Evolutionary conservation across 2,888 invertebrate species (phyloP).

Genomic region (Xestoiulus laeticollis): DNA sequence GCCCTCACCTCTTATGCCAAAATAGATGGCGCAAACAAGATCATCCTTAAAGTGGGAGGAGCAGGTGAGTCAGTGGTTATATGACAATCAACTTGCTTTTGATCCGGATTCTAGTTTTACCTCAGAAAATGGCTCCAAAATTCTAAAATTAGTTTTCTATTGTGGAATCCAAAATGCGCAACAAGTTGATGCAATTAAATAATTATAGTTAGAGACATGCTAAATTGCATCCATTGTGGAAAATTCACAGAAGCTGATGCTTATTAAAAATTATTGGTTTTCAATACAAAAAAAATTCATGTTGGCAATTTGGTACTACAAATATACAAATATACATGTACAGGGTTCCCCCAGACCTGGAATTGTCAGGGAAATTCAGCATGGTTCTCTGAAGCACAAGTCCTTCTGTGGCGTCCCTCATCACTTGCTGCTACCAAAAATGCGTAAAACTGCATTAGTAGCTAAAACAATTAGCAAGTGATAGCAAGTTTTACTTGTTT

Average conservation of each 20-base stretch:
- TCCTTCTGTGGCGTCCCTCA: no score
- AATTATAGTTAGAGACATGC: not conserved
- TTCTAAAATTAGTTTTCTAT: not conserved
- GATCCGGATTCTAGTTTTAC: not conserved
- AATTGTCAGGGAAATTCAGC: no score
- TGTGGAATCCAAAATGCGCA: not conserved
- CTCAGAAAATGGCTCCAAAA: not conserved
- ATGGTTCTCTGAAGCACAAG: no score
- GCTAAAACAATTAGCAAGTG: no score
- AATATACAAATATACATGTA: no score
- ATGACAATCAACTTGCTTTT: not conserved
- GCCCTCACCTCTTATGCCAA: conserved; percentile 59
- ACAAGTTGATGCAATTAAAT: not conserved
- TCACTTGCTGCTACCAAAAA: no score
- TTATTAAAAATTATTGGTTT: conserved; percentile 48
- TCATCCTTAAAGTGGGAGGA: conserved; percentile 57
- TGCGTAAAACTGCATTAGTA: no score
- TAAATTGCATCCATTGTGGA: not conserved
- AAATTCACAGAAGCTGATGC: not conserved
- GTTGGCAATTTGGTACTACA: no score
- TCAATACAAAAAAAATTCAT: conserved; percentile 45
- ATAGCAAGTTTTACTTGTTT: no score
- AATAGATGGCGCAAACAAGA: conserved; percentile 58
- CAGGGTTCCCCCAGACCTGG: no score
- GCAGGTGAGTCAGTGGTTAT: conserved; percentile 39